A percentile compares a stretch with the other conserved stretches of the same genome.
phyloP scores from a whole-genome alignment of 1,140 invertebrate species.

The Dendrolimus kikuchii region DNA sequence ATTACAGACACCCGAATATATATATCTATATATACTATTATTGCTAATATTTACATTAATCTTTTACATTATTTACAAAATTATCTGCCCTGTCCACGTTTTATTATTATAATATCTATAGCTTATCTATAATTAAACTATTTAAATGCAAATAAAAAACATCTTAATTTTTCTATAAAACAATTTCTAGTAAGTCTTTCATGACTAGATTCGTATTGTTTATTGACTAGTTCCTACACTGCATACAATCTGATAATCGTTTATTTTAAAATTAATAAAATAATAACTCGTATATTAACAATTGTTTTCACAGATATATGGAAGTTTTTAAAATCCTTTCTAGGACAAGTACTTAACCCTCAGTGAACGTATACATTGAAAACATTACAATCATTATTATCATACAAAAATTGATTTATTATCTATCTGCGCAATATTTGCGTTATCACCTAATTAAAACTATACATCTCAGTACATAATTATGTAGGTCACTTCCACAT shows the following conservation, averaged over 20 bases:
- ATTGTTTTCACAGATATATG: too few relatives aligned
- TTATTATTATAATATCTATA: neutral
- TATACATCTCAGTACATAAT: conserved; percentile 18
- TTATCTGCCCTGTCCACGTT: conserved; percentile 3
- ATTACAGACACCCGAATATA: conserved; percentile 60
- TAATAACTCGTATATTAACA: too few relatives aligned
- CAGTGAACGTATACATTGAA: conserved; percentile 34
- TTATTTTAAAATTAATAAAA: too few relatives aligned
- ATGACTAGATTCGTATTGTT: too few relatives aligned
- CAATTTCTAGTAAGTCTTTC: neutral
- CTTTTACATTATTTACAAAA: conserved; percentile 52
- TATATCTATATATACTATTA: conserved; percentile 42
- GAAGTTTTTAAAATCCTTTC: conserved; percentile 2
- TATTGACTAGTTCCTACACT: too few relatives aligned
- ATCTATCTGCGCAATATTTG: neutral
- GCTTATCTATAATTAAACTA: conserved; percentile 10
- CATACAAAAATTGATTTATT: conserved; percentile 27
- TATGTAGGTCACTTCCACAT: conserved; percentile 11
- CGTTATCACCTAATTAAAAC: conserved; percentile 12
- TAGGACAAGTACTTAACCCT: conserved; percentile 21
- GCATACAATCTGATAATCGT: too few relatives aligned
- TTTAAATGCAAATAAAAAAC: conserved; percentile 6
- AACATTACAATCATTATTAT: conserved; percentile 27
- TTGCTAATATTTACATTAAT: conserved; percentile 50
- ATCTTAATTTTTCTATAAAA: neutral